Conservation (phyloP, 2,113 vertebrate species). For the Notarius quadriscutis region DNA sequence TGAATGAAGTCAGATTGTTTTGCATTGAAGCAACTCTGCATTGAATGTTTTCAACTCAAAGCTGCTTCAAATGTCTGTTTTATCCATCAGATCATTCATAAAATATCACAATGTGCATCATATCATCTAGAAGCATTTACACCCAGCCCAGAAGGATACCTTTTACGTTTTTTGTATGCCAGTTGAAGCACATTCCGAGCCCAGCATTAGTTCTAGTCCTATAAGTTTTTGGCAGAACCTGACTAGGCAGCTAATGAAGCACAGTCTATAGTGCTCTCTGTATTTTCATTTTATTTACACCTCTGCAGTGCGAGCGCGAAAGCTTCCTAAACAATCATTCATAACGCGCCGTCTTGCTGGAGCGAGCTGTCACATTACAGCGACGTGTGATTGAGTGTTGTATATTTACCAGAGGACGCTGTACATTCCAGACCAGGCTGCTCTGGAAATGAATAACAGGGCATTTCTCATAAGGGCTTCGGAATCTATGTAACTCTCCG, state of each 20-base stretch:
- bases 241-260: constrained; percentile 27
- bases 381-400: constrained; percentile 44
- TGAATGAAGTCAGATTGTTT: not conserved
- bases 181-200: not conserved
- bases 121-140: not conserved
- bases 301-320: constrained; percentile 22
- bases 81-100: not conserved
- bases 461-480: constrained; percentile 34
- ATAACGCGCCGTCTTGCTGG: constrained; percentile 28
- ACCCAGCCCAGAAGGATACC: not conserved
- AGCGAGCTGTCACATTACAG: constrained; percentile 43
- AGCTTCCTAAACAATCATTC: constrained; percentile 32
- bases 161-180: not conserved
- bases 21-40: not conserved
- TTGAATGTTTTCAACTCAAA: not conserved
- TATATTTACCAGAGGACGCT: constrained; percentile 38
- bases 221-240: not conserved
- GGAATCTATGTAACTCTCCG: not conserved
- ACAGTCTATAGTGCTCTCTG: not conserved
- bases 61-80: not conserved
- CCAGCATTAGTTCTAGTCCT: not conserved
- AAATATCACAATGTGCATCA: not conserved
- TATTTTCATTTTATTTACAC: constrained; percentile 17
- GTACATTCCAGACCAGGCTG: constrained; percentile 9
- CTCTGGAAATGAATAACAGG: constrained; percentile 26